Base-by-base conservation (phyloP, 2,797 vertebrate genomes). In the Apogon hyalosoma region DNA sequence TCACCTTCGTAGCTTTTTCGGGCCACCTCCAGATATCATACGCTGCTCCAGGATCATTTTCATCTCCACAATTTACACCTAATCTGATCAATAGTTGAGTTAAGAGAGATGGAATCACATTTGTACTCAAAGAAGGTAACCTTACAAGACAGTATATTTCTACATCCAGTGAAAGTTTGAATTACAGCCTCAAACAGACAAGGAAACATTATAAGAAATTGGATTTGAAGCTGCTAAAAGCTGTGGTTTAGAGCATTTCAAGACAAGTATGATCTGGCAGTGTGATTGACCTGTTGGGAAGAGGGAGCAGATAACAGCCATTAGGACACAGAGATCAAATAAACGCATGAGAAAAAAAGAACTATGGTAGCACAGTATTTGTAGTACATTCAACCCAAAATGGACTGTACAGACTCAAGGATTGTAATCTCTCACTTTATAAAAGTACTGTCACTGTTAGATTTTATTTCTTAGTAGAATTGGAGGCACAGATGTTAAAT, bases 301-400 rank as follows among this genome's bases (percentile, higher is more conserved):
- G 33, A 16, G 11, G 45, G 11, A 31, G 45, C 8, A 6, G 56
- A 59, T 39, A 68, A 45, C 7, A 79, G 59, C 45, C 57, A 72
- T 80, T 79, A 80, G 28, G 21, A 79, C 54, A 39, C 21, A 59
- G 31, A 69, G 45, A 81, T 79, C 28, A 77, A 73, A 83, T 74
- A 49, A 77, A 78, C 15, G 59, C 49, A 74, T 62, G 15, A 24
- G 43, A 21, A 28, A 11, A 10, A 16, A 51, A 36, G 24, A 60
- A 49, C 12, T 16, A 61, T 13, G 18, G 15, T 50, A 51, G 4
- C 60, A 65, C 43, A 54, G 9, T 61, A 47, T 36, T 41, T 45
- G 42, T 14, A 9, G 42, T 9, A 4, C 51, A 56, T 43, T 74
- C 50, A 14, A 58, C 69, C 49, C 13, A 57, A 48, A 68, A 47